Conservation (phyloP, 2,888 invertebrate genomes). For the Marasmarcha lunaedactyla region DNA sequence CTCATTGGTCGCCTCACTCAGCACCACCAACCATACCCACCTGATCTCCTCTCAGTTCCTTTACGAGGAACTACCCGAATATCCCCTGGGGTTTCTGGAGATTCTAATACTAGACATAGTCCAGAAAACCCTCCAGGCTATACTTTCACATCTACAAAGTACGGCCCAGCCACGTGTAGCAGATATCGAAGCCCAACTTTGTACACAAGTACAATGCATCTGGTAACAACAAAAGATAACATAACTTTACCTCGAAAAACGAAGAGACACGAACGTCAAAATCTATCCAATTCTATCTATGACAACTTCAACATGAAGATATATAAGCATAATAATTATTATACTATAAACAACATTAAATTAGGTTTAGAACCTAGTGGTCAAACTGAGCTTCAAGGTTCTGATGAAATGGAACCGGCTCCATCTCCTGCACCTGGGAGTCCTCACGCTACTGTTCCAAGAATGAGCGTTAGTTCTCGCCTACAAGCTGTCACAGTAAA, state of each 20-base stretch:
- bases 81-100: slow-evolving; percentile 50
- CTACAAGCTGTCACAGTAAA: slow-evolving; percentile 37
- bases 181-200: slow-evolving; percentile 73
- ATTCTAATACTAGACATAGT: slow-evolving; percentile 18
- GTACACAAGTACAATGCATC: slow-evolving; percentile 64
- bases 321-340: slow-evolving; percentile 85
- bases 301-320: slow-evolving; percentile 86
- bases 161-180: slow-evolving; percentile 33
- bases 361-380: slow-evolving; percentile 66
- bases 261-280: slow-evolving; percentile 59
- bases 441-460: slow-evolving; percentile 51
- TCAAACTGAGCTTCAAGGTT: slow-evolving; percentile 62
- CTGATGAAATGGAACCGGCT: slow-evolving; percentile 58
- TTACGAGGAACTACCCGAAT: slow-evolving; percentile 50
- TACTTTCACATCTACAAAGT: slow-evolving; percentile 36
- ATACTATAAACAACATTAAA: slow-evolving; percentile 81
- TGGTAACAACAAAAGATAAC: slow-evolving; percentile 79
- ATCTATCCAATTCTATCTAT: slow-evolving; percentile 69
- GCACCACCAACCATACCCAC: slow-evolving; percentile 77
- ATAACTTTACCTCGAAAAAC: slow-evolving; percentile 89
- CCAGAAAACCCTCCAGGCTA: slow-evolving; percentile 53
- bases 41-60: slow-evolving; percentile 85
- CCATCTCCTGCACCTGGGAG: slow-evolving; percentile 66
- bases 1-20: slow-evolving; percentile 51
- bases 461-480: slow-evolving; percentile 64